Percentiles rank a stretch among this genome's conserved stretches.
Conservation (phyloP, 2,797 vertebrate genomes). For the Argyrosomus regius region DNA sequence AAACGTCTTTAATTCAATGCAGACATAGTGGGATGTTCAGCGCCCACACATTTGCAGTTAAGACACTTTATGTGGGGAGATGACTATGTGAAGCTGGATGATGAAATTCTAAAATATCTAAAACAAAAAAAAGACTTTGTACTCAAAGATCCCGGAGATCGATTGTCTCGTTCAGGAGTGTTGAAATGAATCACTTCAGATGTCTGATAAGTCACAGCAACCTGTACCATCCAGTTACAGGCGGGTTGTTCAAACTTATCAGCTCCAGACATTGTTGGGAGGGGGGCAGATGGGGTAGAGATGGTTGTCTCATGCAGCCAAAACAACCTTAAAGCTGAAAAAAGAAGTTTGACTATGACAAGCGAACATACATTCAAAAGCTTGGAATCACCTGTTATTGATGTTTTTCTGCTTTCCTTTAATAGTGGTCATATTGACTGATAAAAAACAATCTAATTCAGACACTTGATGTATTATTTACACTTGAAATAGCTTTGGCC, state of each 20-base stretch:
- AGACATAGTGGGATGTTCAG: background rate
- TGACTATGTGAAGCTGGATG: accelerated
- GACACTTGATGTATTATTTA: too few relatives aligned
- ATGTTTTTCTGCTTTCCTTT: too few relatives aligned
- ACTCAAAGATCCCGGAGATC: background rate
- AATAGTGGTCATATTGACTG: too few relatives aligned
- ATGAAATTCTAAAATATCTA: background rate
- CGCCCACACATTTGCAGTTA: background rate
- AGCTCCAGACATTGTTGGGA: background rate
- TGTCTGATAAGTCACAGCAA: conserved; percentile 43
- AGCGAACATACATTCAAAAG: too few relatives aligned
- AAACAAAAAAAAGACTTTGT: too few relatives aligned
- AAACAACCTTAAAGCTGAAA: conserved; percentile 48
- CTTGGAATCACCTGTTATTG: too few relatives aligned
- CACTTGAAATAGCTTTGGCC: too few relatives aligned
- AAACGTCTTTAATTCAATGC: background rate
- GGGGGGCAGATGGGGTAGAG: background rate
- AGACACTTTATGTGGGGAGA: background rate
- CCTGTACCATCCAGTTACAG: conserved; percentile 43
- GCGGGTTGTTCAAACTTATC: conserved; percentile 24
- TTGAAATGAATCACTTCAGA: conserved; percentile 36
- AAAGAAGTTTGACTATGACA: background rate
- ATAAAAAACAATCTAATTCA: too few relatives aligned
- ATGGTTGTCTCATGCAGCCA: conserved; percentile 63
- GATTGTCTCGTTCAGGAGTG: conserved; percentile 21